A percentile compares a stretch with the other conserved stretches of the same genome.
Conservation (phyloP, 2,113 vertebrate genomes). For the Bathybates hornii region DNA sequence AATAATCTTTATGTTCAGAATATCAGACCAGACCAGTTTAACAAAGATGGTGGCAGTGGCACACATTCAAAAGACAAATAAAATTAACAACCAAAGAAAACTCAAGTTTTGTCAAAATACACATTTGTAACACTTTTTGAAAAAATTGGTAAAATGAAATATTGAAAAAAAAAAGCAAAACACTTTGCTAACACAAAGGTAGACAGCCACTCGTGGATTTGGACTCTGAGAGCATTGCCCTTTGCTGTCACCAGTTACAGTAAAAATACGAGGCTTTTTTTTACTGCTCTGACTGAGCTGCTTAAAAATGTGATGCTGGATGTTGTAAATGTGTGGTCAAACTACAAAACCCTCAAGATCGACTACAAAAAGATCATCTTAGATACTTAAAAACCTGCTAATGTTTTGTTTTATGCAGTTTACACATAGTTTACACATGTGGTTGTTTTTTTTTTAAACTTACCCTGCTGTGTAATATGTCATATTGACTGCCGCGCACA, state of each 20-base stretch:
- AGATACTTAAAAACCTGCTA: not conserved
- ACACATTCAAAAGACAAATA: no score
- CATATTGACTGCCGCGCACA: fast-evolving
- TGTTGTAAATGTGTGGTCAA: fast-evolving
- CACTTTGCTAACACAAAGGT: no score
- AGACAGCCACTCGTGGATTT: no score
- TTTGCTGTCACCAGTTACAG: not conserved
- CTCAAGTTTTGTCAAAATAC: no score
- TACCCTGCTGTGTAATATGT: not conserved
- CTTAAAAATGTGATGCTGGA: not conserved
- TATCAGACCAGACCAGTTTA: not conserved
- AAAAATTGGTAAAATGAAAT: no score
- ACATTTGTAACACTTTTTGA: no score
- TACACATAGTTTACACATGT: not conserved
- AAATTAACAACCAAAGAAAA: no score
- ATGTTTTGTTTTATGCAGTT: not conserved
- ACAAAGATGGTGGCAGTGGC: no score
- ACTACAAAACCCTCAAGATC: not conserved
- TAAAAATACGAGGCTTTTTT: not conserved
- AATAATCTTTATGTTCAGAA: not conserved
- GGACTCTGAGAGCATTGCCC: no score
- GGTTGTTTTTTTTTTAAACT: not conserved
- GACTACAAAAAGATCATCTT: not conserved
- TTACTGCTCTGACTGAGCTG: not conserved
- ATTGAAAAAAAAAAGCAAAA: no score